Base-by-base conservation (phyloP, 2,113 vertebrate species). In the Heteronetta atricapilla region DNA sequence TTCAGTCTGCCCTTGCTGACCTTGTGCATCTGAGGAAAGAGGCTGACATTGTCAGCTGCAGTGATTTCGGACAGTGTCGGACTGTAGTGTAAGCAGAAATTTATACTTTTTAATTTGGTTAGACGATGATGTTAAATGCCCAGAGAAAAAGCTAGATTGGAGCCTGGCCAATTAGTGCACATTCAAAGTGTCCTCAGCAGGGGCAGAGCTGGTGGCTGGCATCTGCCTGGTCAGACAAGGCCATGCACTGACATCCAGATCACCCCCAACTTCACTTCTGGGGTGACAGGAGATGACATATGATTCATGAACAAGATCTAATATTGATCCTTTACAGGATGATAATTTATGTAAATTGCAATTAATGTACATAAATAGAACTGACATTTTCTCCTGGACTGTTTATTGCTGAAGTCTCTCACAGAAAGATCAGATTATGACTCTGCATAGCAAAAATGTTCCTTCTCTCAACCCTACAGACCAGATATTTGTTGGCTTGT, bases 361-460 rank as follows among this genome's bases (percentile, higher is more conserved):
- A 66, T 93, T 93, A 96, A 90, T 94, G 46, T 77, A 89, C 87
- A 82, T 86, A 95, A 85, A 90, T 69, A 62, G 82, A 79, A 69
- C 25, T 91, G 92, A 77, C 87, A 80, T 89, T 96, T 80, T 86
- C 72, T 80, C 69, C 82, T 84, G 82, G 75, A 67, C 75, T 68
- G 38, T 88, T 94, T 84, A 56, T 82, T 88, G 82, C 58, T 56
- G 9, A 59, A 70, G 88, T 46, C 82, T 67, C 72, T 36, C 4
- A 3, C 79, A 66, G 86, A 31, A 82, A 25, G 53, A 89, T 89
- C 93, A 53, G 56, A 66, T 90, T 73, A 70, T 31, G 62, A 64
- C 77, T 88, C 64, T 70, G 91, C 92, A 85, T 63, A 95, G 77
- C 72, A 82, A 88, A 70, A 90, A 53, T 13, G 1, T 86, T 84